Conservation (phyloP, 2,113 vertebrate species). For the Onychostruthus taczanowskii region DNA sequence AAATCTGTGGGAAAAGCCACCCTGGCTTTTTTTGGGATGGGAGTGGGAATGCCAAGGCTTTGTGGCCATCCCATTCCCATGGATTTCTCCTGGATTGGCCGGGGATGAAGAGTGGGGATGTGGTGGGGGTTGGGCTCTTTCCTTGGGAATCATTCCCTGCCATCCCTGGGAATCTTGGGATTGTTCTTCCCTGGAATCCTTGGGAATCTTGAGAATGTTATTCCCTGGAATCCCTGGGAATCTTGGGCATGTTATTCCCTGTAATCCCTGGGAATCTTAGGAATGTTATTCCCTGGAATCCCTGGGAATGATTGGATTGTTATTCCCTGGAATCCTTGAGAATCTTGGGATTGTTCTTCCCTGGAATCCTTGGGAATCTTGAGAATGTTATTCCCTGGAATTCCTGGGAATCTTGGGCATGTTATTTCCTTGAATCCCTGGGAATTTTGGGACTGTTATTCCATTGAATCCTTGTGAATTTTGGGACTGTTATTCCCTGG, state of each 20-base stretch:
- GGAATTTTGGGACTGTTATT: no score
- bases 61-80: rapidly evolving
- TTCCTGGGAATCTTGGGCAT: no score
- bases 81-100: background rate
- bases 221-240: background rate
- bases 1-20: background rate
- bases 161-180: no score
- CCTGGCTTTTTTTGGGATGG: background rate
- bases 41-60: background rate
- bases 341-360: no score
- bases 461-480: background rate
- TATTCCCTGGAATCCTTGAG: no score
- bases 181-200: no score
- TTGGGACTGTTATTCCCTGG: background rate
- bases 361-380: rapidly evolving
- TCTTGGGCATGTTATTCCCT: background rate
- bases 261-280: no score
- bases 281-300: background rate
- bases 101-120: rapidly evolving
- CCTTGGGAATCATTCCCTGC: background rate
- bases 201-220: background rate
- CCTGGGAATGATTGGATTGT: no score
- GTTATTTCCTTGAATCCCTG: background rate
- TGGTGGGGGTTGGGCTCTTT: background rate
- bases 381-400: no score